Evolutionary conservation across 2,888 invertebrate genomes (phyloP).

Genomic region (Anticlea derivata): DNA sequence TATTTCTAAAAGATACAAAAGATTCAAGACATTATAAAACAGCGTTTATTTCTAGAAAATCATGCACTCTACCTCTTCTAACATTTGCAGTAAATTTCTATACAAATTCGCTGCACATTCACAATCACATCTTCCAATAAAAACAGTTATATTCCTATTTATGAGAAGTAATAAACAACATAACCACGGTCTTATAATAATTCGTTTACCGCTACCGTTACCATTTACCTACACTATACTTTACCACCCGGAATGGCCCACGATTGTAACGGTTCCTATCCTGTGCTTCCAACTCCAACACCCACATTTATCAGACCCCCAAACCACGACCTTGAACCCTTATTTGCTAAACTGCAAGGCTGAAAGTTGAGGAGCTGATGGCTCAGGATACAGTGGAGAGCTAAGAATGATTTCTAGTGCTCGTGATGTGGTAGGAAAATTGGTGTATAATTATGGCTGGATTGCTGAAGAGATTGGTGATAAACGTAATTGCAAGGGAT

Average conservation of each 20-base stretch:
- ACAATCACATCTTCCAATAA: slow-evolving; percentile 9
- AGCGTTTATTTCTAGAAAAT: too few relatives aligned
- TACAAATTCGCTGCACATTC: slow-evolving; percentile 2
- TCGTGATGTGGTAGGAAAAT: slow-evolving; percentile 53
- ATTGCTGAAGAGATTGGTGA: slow-evolving; percentile 30
- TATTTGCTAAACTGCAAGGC: slow-evolving; percentile 20
- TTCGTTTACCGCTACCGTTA: slow-evolving; percentile 52
- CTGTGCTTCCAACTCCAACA: slow-evolving; percentile 23
- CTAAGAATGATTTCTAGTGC: slow-evolving; percentile 46
- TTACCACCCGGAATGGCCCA: slow-evolving; percentile 59
- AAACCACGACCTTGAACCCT: background rate
- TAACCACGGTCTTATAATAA: slow-evolving; percentile 18
- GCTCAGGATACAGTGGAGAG: slow-evolving; percentile 18
- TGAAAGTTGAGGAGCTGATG: slow-evolving; percentile 17
- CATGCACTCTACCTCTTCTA: too few relatives aligned
- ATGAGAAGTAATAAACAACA: slow-evolving; percentile 18
- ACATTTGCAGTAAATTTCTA: background rate
- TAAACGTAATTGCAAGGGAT: slow-evolving; percentile 18
- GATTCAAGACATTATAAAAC: too few relatives aligned
- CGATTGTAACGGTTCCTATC: slow-evolving; percentile 51
- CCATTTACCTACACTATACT: slow-evolving; percentile 49
- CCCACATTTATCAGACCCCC: background rate
- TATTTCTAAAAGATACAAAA: too few relatives aligned
- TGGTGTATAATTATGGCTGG: slow-evolving; percentile 50
- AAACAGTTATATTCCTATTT: slow-evolving; percentile 12